These are phyloP conservation scores for Cancer borealis DNA, from an alignment of 2,888 invertebrate genomes.

Conservation along the genomic window DNA sequence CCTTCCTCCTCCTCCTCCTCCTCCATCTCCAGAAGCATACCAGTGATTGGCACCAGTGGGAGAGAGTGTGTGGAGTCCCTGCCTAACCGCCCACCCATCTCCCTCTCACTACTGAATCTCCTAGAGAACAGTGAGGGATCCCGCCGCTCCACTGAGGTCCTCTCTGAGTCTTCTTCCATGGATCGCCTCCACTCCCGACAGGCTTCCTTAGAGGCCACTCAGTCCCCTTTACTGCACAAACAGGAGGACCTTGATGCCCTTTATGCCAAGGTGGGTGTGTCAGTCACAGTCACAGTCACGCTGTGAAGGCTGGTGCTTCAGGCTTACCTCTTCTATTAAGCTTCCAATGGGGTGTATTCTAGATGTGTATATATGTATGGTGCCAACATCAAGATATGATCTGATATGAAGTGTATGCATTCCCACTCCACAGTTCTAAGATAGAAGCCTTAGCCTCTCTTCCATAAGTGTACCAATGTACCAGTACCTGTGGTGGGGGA, in stretches of 20 bases:
- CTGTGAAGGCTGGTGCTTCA: background rate
- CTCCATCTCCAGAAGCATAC: conserved; percentile 66
- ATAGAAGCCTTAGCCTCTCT: too few relatives aligned
- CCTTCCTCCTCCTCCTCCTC: background rate
- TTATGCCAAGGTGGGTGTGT: conserved; percentile 69
- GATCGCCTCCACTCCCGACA: conserved; percentile 75
- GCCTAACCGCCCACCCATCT: conserved; percentile 69
- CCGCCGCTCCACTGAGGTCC: conserved; percentile 73
- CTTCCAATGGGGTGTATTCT: too few relatives aligned
- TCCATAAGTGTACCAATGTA: too few relatives aligned
- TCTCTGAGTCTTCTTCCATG: conserved; percentile 69
- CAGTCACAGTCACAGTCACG: background rate
- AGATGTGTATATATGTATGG: too few relatives aligned
- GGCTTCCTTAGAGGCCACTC: conserved; percentile 68
- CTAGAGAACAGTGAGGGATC: conserved; percentile 76
- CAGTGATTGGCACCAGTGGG: conserved; percentile 69
- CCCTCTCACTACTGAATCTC: conserved; percentile 70
- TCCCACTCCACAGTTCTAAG: too few relatives aligned
- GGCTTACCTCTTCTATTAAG: too few relatives aligned
- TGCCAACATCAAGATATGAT: too few relatives aligned
- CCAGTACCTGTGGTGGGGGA: too few relatives aligned
- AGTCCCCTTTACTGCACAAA: conserved; percentile 51
- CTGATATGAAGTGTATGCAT: too few relatives aligned
- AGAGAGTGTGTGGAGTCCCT: conserved; percentile 62
- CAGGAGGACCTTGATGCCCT: conserved; percentile 65